A percentile compares a stretch with the other conserved stretches of the same genome.
Evolutionary conservation across 2,888 invertebrate species (phyloP).

Genomic region (Panorpa germanica): DNA sequence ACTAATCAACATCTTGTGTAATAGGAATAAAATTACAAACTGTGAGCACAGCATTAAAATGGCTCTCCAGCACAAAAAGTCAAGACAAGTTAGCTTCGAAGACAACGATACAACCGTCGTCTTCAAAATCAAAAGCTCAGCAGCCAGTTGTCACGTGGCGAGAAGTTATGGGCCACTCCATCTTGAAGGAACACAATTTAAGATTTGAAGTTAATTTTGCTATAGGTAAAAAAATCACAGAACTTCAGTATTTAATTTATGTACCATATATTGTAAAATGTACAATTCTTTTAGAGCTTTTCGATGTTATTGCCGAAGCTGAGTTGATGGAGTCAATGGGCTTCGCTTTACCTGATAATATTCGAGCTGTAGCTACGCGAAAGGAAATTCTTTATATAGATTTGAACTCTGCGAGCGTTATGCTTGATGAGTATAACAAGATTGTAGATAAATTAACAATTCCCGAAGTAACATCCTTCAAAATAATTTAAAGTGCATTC

Average conservation of each 20-base stretch:
- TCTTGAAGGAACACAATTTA: slow-evolving; percentile 45
- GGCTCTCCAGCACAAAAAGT: too few species aligned
- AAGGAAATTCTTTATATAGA: slow-evolving; percentile 29
- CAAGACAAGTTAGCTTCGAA: too few species aligned
- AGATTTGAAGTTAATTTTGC: slow-evolving; percentile 45
- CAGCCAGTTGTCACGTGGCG: slow-evolving; percentile 42
- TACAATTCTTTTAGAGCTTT: slow-evolving; percentile 29
- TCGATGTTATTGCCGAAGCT: slow-evolving; percentile 49
- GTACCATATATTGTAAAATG: neutral
- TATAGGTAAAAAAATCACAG: slow-evolving; percentile 14
- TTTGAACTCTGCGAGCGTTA: slow-evolving; percentile 34
- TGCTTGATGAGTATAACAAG: slow-evolving; percentile 43
- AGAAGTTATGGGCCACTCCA: slow-evolving; percentile 44
- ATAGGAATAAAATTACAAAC: too few species aligned
- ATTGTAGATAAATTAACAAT: slow-evolving; percentile 42
- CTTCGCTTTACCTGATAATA: slow-evolving; percentile 28
- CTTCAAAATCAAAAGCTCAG: too few species aligned
- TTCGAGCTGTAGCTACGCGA: slow-evolving; percentile 31
- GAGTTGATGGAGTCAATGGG: slow-evolving; percentile 56
- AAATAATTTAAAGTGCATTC: slow-evolving; percentile 3
- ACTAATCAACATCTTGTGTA: too few species aligned
- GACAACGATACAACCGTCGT: too few species aligned
- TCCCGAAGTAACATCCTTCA: slow-evolving; percentile 61
- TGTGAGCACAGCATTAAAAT: too few species aligned
- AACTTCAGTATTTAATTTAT: neutral